Evolutionary conservation across 2,797 vertebrate genomes (phyloP).

Genomic region (Diplodus puntazzo): DNA sequence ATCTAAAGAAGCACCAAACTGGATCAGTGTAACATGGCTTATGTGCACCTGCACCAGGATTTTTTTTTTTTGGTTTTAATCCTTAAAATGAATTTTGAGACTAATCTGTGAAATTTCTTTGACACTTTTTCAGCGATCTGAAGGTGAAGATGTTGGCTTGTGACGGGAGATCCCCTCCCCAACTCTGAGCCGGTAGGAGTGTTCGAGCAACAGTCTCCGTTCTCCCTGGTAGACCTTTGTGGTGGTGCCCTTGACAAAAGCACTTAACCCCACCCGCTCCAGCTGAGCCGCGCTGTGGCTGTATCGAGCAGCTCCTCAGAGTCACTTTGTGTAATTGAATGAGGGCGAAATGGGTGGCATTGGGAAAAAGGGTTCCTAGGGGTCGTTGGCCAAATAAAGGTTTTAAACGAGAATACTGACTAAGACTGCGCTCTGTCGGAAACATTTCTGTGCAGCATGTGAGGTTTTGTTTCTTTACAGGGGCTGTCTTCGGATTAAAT

Average conservation of each 20-base stretch:
- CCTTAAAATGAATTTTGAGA: conserved; percentile 20
- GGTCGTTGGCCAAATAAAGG: conserved; percentile 37
- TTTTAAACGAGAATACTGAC: conserved; percentile 7
- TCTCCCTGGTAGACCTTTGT: conserved; percentile 34
- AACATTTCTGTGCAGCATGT: conserved; percentile 3
- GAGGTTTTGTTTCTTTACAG: background rate
- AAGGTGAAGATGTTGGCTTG: conserved; percentile 6
- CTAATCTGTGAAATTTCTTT: conserved; percentile 28
- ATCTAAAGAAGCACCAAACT: conserved; percentile 20
- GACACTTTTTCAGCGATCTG: background rate
- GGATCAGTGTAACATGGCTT: conserved; percentile 6
- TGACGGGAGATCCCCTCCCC: conserved; percentile 8
- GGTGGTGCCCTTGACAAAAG: conserved; percentile 62
- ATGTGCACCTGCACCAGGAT: background rate
- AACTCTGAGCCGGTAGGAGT: background rate
- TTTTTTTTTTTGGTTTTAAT: conserved; percentile 22
- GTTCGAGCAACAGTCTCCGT: conserved; percentile 28
- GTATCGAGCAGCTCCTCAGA: conserved; percentile 50
- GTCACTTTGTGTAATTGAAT: conserved; percentile 69
- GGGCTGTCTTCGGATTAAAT: background rate
- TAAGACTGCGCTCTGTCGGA: background rate
- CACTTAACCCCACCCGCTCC: conserved; percentile 67
- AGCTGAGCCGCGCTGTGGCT: conserved; percentile 51
- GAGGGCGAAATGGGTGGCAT: conserved; percentile 42
- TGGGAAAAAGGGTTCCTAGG: conserved; percentile 22